Conservation (phyloP, 2,797 vertebrate genomes). For the Sternotherus odoratus region DNA sequence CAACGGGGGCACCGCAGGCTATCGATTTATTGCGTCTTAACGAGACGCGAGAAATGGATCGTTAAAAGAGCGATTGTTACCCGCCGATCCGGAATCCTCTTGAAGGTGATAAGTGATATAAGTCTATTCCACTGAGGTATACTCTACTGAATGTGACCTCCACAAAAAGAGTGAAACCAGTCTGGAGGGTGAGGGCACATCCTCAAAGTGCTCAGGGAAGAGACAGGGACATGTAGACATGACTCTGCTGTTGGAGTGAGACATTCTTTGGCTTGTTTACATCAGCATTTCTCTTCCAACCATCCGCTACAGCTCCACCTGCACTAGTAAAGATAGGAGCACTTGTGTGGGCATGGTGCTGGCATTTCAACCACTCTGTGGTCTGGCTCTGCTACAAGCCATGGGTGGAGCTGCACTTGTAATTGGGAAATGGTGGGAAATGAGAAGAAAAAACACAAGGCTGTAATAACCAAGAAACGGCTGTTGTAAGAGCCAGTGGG, state of each 20-base stretch:
- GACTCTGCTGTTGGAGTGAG: neutral
- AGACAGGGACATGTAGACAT: neutral
- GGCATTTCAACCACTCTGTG: neutral
- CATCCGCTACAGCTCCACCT: neutral
- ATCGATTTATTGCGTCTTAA: no score
- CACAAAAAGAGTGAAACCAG: neutral
- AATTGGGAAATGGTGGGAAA: neutral
- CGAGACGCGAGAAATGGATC: no score
- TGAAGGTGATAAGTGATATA: neutral
- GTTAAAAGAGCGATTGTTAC: no score
- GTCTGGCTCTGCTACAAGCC: neutral
- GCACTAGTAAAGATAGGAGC: neutral
- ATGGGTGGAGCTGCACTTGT: neutral
- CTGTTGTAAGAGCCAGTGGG: neutral
- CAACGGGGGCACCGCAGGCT: no score
- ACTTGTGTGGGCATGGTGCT: fast-evolving
- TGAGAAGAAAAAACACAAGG: neutral
- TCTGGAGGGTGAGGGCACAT: neutral
- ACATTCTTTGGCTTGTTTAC: neutral
- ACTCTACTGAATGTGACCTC: neutral
- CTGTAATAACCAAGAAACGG: neutral
- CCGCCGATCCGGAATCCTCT: no score
- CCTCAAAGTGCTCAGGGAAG: neutral
- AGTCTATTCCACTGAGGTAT: no score
- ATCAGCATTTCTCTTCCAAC: neutral